These are phyloP conservation scores for Tympanoctomys barrerae DNA, from an alignment of 2,797 vertebrate genomes.

Conservation along the genomic window DNA sequence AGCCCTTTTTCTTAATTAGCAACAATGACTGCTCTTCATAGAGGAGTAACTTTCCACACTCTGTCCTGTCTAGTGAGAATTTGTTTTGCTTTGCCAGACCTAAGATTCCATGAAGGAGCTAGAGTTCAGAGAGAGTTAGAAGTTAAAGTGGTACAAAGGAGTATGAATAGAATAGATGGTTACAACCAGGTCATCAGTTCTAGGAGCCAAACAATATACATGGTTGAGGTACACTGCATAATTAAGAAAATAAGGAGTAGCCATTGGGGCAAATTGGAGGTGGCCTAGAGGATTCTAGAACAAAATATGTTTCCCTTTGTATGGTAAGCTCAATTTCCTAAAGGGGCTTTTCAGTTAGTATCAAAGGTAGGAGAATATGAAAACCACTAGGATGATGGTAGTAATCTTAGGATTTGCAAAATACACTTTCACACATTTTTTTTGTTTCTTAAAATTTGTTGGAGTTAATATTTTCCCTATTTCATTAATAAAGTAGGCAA, in stretches of 20 bases:
- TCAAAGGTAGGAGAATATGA: neutral
- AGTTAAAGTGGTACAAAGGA: neutral
- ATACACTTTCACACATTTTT: neutral
- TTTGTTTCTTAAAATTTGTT: neutral
- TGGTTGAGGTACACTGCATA: neutral
- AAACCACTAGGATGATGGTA: neutral
- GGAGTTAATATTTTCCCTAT: constrained; percentile 28
- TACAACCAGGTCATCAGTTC: neutral
- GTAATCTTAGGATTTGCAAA: constrained; percentile 8
- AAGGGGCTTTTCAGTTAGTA: neutral
- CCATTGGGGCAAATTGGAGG: neutral
- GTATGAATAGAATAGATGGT: neutral
- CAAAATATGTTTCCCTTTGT: neutral
- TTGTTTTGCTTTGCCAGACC: neutral
- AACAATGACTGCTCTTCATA: neutral
- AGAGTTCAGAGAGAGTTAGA: neutral
- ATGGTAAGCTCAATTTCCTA: neutral
- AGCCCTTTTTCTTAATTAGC: constrained; percentile 42
- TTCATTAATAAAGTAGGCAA: constrained; percentile 23
- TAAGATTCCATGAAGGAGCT: neutral
- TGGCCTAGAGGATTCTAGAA: neutral
- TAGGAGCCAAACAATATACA: neutral
- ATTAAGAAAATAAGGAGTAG: neutral
- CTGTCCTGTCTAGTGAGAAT: neutral
- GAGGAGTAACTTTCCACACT: neutral